phyloP scores from a whole-genome alignment of 2,797 vertebrate genomes.

The Vultur gryphus region DNA sequence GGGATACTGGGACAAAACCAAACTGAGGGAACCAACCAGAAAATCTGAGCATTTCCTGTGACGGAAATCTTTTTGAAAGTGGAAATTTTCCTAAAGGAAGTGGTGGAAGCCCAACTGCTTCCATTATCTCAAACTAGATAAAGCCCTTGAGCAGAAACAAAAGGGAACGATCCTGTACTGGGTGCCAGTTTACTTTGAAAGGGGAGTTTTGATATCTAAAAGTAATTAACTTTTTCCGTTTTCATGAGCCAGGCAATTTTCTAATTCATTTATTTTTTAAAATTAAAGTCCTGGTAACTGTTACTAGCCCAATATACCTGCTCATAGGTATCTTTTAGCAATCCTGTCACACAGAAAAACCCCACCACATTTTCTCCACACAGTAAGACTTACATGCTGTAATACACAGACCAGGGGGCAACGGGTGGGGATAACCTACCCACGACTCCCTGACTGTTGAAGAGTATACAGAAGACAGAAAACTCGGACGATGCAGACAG shows the following conservation, averaged over 20 bases:
- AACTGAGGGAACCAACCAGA: not conserved
- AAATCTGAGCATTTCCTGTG: not conserved
- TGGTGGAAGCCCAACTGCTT: not conserved
- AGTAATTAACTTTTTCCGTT: not conserved
- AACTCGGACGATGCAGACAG: fast-evolving
- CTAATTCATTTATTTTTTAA: not conserved
- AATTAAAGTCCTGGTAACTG: not conserved
- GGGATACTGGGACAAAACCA: not conserved
- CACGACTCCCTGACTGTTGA: not conserved
- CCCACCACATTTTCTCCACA: not conserved
- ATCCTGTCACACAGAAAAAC: not conserved
- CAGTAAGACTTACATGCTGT: not conserved
- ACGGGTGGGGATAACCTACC: not conserved
- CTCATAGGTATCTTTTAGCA: not conserved
- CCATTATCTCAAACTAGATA: not conserved
- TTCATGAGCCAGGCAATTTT: not conserved
- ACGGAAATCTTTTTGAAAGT: not conserved
- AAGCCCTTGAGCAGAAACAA: not conserved
- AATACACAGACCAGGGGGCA: not conserved
- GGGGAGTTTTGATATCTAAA: not conserved
- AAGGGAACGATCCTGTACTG: not conserved
- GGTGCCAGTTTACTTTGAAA: not conserved
- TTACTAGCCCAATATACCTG: not conserved
- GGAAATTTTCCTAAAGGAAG: not conserved
- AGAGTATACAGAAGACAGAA: not conserved